A percentile compares a stretch with the other conserved stretches of the same genome.
Conservation (phyloP, 2,113 vertebrate species). For the Genyomyrus donnyi region DNA sequence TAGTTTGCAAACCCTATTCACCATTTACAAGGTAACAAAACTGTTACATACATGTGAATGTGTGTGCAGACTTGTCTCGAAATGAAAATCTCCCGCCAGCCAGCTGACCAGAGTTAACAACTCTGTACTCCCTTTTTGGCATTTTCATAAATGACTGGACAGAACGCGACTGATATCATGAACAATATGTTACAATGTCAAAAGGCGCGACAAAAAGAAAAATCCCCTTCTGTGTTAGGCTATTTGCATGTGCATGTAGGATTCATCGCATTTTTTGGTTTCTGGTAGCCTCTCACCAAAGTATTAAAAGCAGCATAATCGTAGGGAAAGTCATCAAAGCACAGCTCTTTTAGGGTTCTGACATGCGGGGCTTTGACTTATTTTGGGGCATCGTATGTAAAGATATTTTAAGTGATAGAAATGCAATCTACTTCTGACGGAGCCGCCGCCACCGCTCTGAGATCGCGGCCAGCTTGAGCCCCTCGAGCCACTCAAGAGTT, state of each 20-base stretch:
- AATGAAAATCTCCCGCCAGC: not conserved
- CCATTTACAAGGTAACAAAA: not conserved
- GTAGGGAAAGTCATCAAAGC: not conserved
- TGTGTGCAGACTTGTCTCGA: not conserved
- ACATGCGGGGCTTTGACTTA: not conserved
- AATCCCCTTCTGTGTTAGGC: not conserved
- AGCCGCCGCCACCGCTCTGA: not conserved
- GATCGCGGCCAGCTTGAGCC: not conserved
- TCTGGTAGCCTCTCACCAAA: not conserved
- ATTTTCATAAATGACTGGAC: not conserved
- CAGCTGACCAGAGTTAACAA: not conserved
- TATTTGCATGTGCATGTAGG: not conserved
- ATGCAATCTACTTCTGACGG: not conserved
- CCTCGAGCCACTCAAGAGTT: not conserved
- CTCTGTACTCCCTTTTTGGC: not conserved
- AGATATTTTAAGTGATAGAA: not conserved
- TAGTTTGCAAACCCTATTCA: not conserved
- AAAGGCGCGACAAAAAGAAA: not conserved
- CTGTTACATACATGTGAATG: not conserved
- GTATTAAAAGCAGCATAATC: not conserved
- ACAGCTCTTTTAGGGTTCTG: not conserved
- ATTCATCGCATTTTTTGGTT: not conserved
- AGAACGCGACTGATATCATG: not conserved
- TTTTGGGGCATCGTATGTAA: not conserved
- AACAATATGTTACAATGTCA: not conserved